These are phyloP conservation scores for Mormyrus proboscirostris DNA, from an alignment of 2,797 vertebrate genomes.

Conservation along the genomic window DNA sequence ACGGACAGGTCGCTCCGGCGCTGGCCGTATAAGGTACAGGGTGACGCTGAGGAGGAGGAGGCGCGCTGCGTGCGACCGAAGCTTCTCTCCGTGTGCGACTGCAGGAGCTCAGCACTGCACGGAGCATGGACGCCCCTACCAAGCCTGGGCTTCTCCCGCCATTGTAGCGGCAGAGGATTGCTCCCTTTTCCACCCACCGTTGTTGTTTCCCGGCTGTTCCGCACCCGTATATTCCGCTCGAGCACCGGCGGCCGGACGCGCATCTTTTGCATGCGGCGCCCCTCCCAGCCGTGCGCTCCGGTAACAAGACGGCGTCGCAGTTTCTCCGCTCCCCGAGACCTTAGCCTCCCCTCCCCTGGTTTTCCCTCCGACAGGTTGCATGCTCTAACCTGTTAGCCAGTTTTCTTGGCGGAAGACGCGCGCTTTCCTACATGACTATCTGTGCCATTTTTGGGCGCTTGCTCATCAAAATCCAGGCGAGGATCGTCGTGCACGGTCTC, in stretches of 20 bases:
- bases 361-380: background rate
- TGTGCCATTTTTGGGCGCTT: background rate
- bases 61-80: background rate
- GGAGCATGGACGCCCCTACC: background rate
- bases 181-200: background rate
- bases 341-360: background rate
- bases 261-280: background rate
- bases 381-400: background rate
- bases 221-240: background rate
- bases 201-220: background rate
- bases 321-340: background rate
- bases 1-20: background rate
- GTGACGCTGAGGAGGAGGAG: background rate
- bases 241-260: background rate
- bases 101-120: background rate
- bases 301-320: background rate
- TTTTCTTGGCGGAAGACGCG: background rate
- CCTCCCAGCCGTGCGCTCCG: background rate
- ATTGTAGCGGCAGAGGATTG: background rate
- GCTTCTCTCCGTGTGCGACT: background rate
- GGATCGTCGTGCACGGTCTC: background rate
- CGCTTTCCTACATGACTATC: background rate
- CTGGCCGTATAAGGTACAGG: background rate
- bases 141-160: background rate
- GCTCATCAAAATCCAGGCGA: background rate